phyloP scores from a whole-genome alignment of 2,797 vertebrate species.

The Syngnathus rostellatus region DNA sequence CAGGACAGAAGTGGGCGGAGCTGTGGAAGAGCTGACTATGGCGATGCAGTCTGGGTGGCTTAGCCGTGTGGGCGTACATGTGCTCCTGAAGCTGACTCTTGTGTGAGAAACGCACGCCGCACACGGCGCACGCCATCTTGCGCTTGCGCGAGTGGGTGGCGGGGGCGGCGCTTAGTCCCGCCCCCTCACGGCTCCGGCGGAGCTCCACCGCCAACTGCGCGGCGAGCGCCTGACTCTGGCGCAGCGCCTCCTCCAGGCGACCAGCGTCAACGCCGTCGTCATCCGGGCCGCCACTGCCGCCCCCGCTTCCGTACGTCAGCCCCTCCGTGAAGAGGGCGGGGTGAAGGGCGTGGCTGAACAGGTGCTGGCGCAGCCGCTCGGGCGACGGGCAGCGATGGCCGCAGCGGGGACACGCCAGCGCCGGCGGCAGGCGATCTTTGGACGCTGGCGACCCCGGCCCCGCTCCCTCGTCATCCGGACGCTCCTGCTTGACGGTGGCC shows the following conservation, averaged over 20 bases:
- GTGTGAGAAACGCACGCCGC: constrained; percentile 80
- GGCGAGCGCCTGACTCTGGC: constrained; percentile 79
- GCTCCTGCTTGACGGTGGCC: constrained; percentile 81
- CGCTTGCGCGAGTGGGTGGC: constrained; percentile 79
- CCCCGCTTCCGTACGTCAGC: constrained; percentile 52
- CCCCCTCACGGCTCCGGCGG: constrained; percentile 41
- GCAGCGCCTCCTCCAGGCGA: constrained; percentile 75
- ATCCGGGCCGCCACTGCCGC: constrained; percentile 54
- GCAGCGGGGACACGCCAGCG: constrained; percentile 84
- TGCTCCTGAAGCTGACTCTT: constrained; percentile 91
- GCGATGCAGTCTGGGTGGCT: constrained; percentile 74
- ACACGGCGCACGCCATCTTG: constrained; percentile 84
- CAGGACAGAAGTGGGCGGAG: constrained; percentile 61
- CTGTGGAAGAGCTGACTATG: constrained; percentile 75
- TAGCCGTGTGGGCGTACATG: constrained; percentile 87
- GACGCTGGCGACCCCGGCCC: constrained; percentile 54
- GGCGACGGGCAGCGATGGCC: constrained; percentile 85
- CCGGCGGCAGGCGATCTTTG: constrained; percentile 57
- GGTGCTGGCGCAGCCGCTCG: constrained; percentile 77
- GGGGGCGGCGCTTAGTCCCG: constrained; percentile 21
- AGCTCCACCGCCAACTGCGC: constrained; percentile 66
- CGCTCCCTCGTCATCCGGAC: constrained; percentile 70
- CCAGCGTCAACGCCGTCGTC: constrained; percentile 54
- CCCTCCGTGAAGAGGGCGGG: constrained; percentile 76
- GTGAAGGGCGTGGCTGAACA: constrained; percentile 84